phyloP scores from a whole-genome alignment of 2,888 invertebrate species.

The Beris chalybata region DNA sequence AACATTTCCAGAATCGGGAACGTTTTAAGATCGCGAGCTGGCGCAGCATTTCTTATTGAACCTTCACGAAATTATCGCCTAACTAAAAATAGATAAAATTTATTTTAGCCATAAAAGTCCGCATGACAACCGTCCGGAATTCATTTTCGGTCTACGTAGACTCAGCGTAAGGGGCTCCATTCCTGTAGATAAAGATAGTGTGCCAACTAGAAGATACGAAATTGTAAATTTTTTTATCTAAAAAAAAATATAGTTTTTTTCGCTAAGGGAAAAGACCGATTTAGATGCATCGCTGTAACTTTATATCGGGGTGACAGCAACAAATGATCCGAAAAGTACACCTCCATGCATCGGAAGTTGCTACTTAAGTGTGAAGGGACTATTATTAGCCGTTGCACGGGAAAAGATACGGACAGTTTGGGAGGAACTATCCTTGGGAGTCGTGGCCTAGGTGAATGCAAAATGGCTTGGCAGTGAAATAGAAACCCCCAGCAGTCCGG shows the following conservation, averaged over 20 bases:
- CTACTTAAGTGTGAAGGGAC: slow-evolving; percentile 14
- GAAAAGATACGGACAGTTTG: slow-evolving; percentile 5
- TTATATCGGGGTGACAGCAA: slow-evolving; percentile 25
- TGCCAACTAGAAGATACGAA: background rate
- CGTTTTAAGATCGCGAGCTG: no score
- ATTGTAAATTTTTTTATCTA: background rate
- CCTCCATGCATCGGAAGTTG: slow-evolving; percentile 22
- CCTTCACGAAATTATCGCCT: no score
- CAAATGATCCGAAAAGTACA: slow-evolving; percentile 24
- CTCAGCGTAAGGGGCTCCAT: background rate
- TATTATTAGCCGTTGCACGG: slow-evolving; percentile 22
- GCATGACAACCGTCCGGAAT: slow-evolving; percentile 10
- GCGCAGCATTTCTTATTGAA: no score
- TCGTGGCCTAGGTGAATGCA: background rate
- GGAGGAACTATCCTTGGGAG: background rate
- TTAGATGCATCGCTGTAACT: background rate
- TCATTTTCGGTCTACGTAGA: slow-evolving; percentile 1
- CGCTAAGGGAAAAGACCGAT: background rate
- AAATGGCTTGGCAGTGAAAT: no score
- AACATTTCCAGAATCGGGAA: no score
- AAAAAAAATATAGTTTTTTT: background rate
- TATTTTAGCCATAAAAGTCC: slow-evolving; percentile 2
- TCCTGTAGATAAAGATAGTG: slow-evolving; percentile 3
- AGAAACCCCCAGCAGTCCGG: no score
- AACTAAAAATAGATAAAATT: slow-evolving; percentile 3